Evolutionary conservation across 2,113 vertebrate genomes (phyloP).

Genomic region (Ciconia maguari): DNA sequence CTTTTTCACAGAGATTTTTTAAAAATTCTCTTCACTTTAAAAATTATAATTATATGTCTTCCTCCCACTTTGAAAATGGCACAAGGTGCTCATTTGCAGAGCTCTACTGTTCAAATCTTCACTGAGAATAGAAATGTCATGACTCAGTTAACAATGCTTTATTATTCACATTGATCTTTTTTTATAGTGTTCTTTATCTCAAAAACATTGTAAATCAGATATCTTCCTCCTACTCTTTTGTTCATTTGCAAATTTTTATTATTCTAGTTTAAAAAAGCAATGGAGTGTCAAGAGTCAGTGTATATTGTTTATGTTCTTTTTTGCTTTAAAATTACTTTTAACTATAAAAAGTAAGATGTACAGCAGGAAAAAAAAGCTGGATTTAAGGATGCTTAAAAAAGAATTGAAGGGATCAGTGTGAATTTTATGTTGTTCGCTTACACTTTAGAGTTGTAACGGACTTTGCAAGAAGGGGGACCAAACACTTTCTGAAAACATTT

Average conservation of each 20-base stretch:
- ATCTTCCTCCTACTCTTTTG: constrained; percentile 81
- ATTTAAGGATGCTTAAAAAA: constrained; percentile 43
- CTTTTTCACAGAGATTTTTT: constrained; percentile 67
- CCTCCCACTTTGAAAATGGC: constrained; percentile 77
- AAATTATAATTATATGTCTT: constrained; percentile 81
- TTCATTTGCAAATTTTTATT: constrained; percentile 83
- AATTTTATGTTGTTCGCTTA: background rate
- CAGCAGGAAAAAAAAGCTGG: background rate
- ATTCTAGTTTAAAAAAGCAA: constrained; percentile 77
- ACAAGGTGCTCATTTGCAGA: constrained; percentile 76
- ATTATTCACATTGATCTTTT: constrained; percentile 81
- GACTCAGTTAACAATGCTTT: constrained; percentile 84
- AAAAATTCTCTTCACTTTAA: constrained; percentile 69
- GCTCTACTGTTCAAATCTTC: constrained; percentile 75
- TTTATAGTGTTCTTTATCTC: constrained; percentile 81
- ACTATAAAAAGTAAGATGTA: constrained; percentile 60
- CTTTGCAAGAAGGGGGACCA: background rate
- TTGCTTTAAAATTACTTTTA: constrained; percentile 70
- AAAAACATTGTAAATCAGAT: constrained; percentile 83
- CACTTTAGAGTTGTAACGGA: background rate
- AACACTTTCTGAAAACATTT: background rate
- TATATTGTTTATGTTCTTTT: constrained; percentile 74
- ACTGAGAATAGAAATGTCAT: constrained; percentile 81
- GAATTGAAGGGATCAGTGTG: background rate
- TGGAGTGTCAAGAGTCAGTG: constrained; percentile 76